phyloP scores from a whole-genome alignment of 2,797 vertebrate genomes.

The Xiphophorus birchmanni region DNA sequence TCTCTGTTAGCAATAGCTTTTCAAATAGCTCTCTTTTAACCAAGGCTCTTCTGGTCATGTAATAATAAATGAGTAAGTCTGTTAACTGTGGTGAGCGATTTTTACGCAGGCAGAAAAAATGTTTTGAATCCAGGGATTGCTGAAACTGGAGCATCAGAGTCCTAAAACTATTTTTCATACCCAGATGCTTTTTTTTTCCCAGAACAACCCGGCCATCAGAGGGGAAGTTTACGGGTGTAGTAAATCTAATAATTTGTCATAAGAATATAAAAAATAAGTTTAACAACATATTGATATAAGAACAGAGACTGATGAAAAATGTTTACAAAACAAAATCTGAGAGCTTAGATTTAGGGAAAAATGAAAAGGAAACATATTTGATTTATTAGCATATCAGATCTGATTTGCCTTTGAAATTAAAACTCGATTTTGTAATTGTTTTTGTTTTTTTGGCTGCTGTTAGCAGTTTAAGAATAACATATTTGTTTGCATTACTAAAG shows the following conservation, averaged over 20 bases:
- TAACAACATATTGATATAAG: neutral
- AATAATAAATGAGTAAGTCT: conserved; percentile 27
- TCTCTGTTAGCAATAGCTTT: neutral
- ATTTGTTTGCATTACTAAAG: neutral
- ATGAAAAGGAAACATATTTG: neutral
- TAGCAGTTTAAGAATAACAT: neutral
- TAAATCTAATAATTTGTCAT: neutral
- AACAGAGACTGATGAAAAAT: neutral
- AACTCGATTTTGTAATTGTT: neutral
- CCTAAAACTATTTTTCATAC: conserved; percentile 72
- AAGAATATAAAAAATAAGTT: neutral
- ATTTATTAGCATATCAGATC: neutral
- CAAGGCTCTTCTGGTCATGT: conserved; percentile 4
- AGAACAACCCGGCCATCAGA: neutral
- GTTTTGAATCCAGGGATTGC: conserved; percentile 48
- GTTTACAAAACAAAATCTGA: neutral
- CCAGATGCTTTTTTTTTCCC: conserved; percentile 34
- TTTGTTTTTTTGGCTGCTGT: neutral
- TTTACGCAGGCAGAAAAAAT: conserved; percentile 45
- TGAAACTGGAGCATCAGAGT: conserved; percentile 67
- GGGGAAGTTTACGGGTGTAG: neutral
- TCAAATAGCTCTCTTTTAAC: neutral
- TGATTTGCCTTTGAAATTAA: neutral
- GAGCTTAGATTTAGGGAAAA: neutral
- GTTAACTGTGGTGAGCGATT: conserved; percentile 30